Evolutionary conservation across 2,888 invertebrate species (phyloP), one percentile per base, ranked within the genome.

Genomic region (Pterostichus niger): DNA sequence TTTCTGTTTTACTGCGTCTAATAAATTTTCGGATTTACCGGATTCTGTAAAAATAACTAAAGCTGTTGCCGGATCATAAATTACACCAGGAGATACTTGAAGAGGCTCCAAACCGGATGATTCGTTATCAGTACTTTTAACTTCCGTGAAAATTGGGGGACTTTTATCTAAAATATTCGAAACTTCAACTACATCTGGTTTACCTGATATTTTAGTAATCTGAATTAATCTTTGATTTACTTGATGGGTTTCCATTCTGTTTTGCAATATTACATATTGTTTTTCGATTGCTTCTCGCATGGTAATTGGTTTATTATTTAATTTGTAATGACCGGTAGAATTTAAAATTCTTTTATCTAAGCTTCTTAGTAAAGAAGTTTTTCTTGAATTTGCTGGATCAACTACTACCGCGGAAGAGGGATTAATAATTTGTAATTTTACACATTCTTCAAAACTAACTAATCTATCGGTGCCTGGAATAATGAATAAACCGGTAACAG

Each of bases 401-500:
- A 96, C 89, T 0, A 98, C 96, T 78, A 93, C 90, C 11, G 96
- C 97, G 0, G 97, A 98, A 85, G 94, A 92, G 13, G 95, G 93
- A 90, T 98, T 95, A 64, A 99, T 95, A 31, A 99, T 94, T 88
- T 96, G 94, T 84, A 97, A 92, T 86, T 94, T 94, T 59, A 99
- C 92, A 86, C 98, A 97, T 89, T 98, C 98, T 88, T 96, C 94
- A 86, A 98, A 95, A 84, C 95, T 95, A 61, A 97, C 93, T 80
- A 95, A 91, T 85, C 96, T 92, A 88, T 97, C 97, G 6, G 97
- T 97, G 11, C 95, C 95, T 1, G 96, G 96, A 85, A 98, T 96
- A 13, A 94, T 93, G 86, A 98, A 97, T 46, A 96, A 90, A 2
- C 99, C 98, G 0, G 93, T 94, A 0, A 93, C 91, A 0, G 98